Evolutionary conservation across 2,888 invertebrate genomes (phyloP), one percentile per base, ranked within the genome.

Genomic region (Dichetophora obliterata): DNA sequence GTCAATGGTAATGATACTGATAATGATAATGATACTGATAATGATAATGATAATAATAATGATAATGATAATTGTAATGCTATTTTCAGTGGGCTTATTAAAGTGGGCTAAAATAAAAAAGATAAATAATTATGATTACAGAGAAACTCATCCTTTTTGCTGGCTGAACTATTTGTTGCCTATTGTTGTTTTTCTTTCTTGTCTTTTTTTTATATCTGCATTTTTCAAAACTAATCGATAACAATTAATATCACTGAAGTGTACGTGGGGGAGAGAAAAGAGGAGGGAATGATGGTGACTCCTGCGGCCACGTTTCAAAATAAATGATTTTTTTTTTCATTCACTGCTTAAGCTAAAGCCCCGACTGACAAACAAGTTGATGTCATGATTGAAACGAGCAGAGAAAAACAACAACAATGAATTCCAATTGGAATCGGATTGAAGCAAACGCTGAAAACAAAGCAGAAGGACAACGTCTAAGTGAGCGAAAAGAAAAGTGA

Each of bases 181-280:
- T 57, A 22, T 24, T 43, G 16, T 37, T 22, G 34, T 31, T 37
- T 57, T 24, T 16, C 16, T 48, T 52, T 27, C 31, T 16, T 16
- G 14, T 19, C 27, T 24, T 43, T 5, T 61, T 34, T 63, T 31
- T 65, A 22, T 65, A 5, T 65, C 3, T 37, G 14, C 61, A 75
- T 80, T 75, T 80, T 80, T 75, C 48, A 80, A 81, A 82, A 82
- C 80, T 79, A 82, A 82, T 82, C 82, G 80, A 82, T 82, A 82
- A 59, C 82, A 82, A 82, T 82, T 82, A 80, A 76, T 79, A 69
- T 50, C 57, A 57, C 59, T 37, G n/a, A 6, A 48, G 19, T 16
- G 61, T 16, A 27, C 24, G 52, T 16, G 31, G 52, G 54, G 59
- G 22, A n/a, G 22, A 24, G 59, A n/a, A n/a, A n/a, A 68, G 59